These are phyloP conservation scores for Gopherus flavomarginatus DNA, from an alignment of 2,113 vertebrate genomes.

Conservation along the genomic window DNA sequence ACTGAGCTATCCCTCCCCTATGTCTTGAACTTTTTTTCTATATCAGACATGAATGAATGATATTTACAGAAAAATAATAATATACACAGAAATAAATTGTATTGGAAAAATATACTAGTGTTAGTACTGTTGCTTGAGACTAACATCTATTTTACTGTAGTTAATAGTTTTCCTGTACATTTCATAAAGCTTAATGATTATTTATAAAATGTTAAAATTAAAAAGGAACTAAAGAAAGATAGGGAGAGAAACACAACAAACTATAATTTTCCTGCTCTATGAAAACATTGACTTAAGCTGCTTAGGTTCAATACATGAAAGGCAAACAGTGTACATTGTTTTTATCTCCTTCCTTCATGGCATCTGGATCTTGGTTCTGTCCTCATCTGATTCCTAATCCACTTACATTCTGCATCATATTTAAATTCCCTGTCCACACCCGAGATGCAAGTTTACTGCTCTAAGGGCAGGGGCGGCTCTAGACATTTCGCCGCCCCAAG, in stretches of 20 bases:
- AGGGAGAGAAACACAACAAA: not conserved
- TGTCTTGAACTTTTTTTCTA: not conserved
- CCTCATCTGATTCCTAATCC: not conserved
- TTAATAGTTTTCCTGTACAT: not conserved
- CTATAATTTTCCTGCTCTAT: not conserved
- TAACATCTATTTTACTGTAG: not conserved
- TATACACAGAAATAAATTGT: not conserved
- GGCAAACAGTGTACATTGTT: not conserved
- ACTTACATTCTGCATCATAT: not conserved
- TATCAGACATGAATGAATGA: not conserved
- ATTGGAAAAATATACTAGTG: not conserved
- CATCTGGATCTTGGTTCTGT: not conserved
- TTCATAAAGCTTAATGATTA: not conserved
- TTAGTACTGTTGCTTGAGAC: not conserved
- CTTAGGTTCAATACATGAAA: not conserved
- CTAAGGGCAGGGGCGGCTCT: not conserved
- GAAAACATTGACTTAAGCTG: not conserved
- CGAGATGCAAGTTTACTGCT: not conserved
- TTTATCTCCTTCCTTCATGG: not conserved
- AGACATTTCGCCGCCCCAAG: no score
- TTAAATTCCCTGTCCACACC: not conserved
- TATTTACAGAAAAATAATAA: not conserved
- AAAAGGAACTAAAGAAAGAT: not conserved
- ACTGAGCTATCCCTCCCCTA: no score
- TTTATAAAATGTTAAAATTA: not conserved